phyloP scores from a whole-genome alignment of 1,140 invertebrate genomes.

The Berghia stephanieae region DNA sequence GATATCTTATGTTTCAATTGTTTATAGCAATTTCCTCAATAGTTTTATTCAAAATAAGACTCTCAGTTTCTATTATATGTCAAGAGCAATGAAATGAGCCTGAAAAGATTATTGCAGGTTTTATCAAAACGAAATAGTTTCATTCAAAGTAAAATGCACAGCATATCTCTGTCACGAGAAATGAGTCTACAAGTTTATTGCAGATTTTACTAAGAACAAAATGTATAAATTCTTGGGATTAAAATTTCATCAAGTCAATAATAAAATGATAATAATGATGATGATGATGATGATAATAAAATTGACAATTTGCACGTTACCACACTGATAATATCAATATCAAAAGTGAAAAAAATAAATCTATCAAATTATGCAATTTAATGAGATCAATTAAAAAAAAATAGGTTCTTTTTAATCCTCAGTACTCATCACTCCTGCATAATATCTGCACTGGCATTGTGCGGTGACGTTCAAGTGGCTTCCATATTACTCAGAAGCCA shows the following conservation, averaged over 20 bases:
- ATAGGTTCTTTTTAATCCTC: not conserved
- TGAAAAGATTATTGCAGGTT: not conserved
- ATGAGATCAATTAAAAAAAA: not conserved
- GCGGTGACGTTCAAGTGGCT: slow-evolving; percentile 20
- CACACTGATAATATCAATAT: no score
- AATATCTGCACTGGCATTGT: slow-evolving; percentile 12
- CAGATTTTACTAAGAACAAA: no score
- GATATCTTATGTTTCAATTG: not conserved
- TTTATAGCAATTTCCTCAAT: not conserved
- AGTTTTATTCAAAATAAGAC: not conserved
- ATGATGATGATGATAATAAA: not conserved
- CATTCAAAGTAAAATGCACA: not conserved
- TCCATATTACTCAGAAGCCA: slow-evolving; percentile 14
- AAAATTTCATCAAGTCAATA: no score
- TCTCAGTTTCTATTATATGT: no score
- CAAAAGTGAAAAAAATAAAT: no score
- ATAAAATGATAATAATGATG: not conserved
- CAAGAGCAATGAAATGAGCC: no score
- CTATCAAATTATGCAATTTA: no score
- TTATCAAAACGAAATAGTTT: not conserved
- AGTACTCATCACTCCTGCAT: not conserved
- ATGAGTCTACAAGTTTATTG: not conserved
- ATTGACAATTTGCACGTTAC: no score
- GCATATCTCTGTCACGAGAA: not conserved
- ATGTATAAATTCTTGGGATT: no score